Evolutionary conservation across 2,797 vertebrate genomes (phyloP).

Genomic region (Miichthys miiuy): DNA sequence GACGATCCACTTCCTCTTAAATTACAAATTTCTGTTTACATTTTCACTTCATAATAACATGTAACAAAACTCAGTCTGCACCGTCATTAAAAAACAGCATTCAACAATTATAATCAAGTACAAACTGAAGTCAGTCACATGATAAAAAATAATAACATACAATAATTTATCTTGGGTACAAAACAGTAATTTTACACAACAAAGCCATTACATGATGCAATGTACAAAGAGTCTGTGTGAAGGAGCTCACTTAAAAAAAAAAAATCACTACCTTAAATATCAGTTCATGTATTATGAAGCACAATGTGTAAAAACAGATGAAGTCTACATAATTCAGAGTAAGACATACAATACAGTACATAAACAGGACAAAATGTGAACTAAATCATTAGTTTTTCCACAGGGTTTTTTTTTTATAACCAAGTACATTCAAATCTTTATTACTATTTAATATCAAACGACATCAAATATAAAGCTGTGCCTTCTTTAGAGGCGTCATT

Average conservation of each 20-base stretch:
- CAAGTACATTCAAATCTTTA: slow-evolving; percentile 66
- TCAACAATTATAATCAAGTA: neutral
- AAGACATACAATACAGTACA: slow-evolving; percentile 43
- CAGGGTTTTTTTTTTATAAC: slow-evolving; percentile 35
- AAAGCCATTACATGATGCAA: too few species aligned
- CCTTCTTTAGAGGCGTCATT: slow-evolving; percentile 31
- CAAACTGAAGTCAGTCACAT: neutral
- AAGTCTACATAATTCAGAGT: slow-evolving; percentile 60
- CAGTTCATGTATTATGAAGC: neutral
- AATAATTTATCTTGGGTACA: too few species aligned
- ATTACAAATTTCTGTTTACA: too few species aligned
- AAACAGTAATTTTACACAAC: neutral
- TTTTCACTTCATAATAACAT: neutral
- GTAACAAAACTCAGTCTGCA: neutral
- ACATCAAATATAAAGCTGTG: slow-evolving; percentile 3
- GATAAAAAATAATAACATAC: neutral
- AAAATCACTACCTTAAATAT: neutral
- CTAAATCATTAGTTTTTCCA: slow-evolving; percentile 55
- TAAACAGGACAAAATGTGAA: slow-evolving; percentile 70
- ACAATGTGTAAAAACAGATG: slow-evolving; percentile 29
- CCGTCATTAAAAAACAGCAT: neutral
- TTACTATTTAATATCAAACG: slow-evolving; percentile 47
- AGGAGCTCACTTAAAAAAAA: neutral
- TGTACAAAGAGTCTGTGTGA: neutral
- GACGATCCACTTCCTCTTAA: neutral